Evolutionary conservation across 2,797 vertebrate species (phyloP).

Genomic region (Mallotus villosus): DNA sequence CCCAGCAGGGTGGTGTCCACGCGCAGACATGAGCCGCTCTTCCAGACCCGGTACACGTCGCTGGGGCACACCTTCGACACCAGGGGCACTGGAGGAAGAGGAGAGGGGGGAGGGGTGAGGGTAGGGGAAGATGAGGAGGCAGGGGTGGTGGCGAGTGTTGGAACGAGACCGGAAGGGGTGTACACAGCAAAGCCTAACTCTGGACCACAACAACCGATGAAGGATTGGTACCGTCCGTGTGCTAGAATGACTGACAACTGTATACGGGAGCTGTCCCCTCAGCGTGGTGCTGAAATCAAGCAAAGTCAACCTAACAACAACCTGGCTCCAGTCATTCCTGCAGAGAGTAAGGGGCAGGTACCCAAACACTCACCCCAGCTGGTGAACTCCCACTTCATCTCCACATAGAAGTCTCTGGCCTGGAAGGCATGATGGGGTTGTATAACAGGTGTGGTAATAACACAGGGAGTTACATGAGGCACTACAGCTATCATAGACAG

Average conservation of each 20-base stretch:
- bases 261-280: slow-evolving; percentile 61
- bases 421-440: slow-evolving; percentile 49
- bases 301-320: slow-evolving; percentile 2
- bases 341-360: too few relatives aligned
- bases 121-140: too few relatives aligned
- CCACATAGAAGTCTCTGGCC: slow-evolving; percentile 94
- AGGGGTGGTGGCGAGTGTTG: too few relatives aligned
- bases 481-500: neutral
- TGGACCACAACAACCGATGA: too few relatives aligned
- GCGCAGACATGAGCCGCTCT: slow-evolving; percentile 89
- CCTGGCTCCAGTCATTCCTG: too few relatives aligned
- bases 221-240: neutral
- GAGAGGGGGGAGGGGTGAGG: neutral
- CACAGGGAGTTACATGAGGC: neutral
- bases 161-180: too few relatives aligned
- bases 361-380: slow-evolving; percentile 79
- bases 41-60: slow-evolving; percentile 94
- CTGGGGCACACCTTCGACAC: slow-evolving; percentile 96
- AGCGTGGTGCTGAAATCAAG: slow-evolving; percentile 65
- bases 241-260: slow-evolving; percentile 24
- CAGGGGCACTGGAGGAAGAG: slow-evolving; percentile 78
- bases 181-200: neutral
- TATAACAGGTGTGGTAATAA: neutral
- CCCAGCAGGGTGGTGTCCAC: slow-evolving; percentile 95
- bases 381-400: slow-evolving; percentile 98